Evolutionary conservation across 2,113 vertebrate genomes (phyloP).

Genomic region (Chunga burmeisteri): DNA sequence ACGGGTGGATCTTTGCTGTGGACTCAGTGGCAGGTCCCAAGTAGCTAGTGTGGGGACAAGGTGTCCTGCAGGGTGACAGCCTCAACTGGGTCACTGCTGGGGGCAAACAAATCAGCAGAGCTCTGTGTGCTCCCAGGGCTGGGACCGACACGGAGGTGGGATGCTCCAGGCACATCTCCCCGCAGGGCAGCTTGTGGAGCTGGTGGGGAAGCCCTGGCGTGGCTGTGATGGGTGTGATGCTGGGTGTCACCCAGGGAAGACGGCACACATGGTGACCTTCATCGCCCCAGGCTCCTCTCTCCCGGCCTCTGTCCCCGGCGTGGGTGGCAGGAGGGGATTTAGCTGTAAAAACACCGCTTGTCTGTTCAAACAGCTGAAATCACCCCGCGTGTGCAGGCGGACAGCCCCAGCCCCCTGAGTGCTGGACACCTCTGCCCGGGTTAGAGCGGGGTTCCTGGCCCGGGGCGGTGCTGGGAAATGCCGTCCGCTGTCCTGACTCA

Average conservation of each 20-base stretch:
- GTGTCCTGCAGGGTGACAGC: not conserved
- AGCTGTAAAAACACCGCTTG: accelerated
- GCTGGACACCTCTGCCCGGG: not conserved
- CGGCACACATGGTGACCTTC: not conserved
- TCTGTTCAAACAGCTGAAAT: not conserved
- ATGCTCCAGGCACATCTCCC: not conserved
- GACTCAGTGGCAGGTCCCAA: not conserved
- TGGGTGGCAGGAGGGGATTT: not conserved
- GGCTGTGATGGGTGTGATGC: not conserved
- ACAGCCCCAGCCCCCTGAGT: not conserved
- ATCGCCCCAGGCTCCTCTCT: not conserved
- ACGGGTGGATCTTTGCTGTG: not conserved
- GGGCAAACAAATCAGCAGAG: not conserved
- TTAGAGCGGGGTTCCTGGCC: not conserved
- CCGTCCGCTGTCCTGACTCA: not conserved
- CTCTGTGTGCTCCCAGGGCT: not conserved
- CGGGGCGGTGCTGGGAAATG: not conserved
- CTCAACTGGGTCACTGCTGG: accelerated
- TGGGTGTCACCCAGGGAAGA: not conserved
- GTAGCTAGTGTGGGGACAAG: not conserved
- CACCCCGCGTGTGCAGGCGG: not conserved
- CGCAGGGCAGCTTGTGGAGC: not conserved
- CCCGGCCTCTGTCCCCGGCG: not conserved
- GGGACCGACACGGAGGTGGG: not conserved
- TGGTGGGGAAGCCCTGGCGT: accelerated